A percentile compares a stretch with the other conserved stretches of the same genome.
Conservation (phyloP, 2,113 vertebrate species). For the Propithecus coquereli region DNA sequence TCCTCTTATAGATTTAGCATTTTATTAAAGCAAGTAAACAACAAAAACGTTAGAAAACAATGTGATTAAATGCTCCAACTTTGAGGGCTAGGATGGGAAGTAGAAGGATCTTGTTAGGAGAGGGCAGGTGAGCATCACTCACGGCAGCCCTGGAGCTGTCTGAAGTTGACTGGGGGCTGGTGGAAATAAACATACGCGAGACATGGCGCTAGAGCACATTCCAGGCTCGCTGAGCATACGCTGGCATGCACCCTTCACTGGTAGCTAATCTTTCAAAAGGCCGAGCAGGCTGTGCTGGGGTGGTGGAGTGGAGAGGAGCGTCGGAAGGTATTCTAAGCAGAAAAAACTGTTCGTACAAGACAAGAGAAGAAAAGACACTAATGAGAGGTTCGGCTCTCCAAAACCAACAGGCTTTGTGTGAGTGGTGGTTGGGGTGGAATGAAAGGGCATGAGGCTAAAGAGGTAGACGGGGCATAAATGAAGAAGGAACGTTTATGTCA, state of each 20-base stretch:
- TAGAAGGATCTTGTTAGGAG: neutral
- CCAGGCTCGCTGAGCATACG: rapidly evolving
- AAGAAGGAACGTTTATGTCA: neutral
- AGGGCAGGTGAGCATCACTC: no score
- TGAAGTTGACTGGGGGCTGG: neutral
- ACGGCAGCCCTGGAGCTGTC: neutral
- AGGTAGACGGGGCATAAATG: neutral
- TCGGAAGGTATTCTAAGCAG: neutral
- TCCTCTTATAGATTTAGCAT: neutral
- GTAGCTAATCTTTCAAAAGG: neutral
- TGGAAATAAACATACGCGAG: neutral
- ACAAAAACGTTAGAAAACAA: neutral
- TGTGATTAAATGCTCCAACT: no score
- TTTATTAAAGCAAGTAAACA: neutral
- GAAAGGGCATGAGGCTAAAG: no score
- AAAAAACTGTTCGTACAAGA: neutral
- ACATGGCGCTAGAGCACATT: neutral
- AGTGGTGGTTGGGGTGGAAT: neutral
- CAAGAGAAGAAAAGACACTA: neutral
- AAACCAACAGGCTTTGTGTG: neutral
- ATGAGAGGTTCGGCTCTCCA: rapidly evolving
- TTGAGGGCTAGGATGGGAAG: neutral
- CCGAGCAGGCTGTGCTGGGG: no score
- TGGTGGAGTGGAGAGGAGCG: neutral
- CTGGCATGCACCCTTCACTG: rapidly evolving